Base-by-base conservation (phyloP, 2,113 vertebrate genomes). In the Orientallactaga bullata region DNA sequence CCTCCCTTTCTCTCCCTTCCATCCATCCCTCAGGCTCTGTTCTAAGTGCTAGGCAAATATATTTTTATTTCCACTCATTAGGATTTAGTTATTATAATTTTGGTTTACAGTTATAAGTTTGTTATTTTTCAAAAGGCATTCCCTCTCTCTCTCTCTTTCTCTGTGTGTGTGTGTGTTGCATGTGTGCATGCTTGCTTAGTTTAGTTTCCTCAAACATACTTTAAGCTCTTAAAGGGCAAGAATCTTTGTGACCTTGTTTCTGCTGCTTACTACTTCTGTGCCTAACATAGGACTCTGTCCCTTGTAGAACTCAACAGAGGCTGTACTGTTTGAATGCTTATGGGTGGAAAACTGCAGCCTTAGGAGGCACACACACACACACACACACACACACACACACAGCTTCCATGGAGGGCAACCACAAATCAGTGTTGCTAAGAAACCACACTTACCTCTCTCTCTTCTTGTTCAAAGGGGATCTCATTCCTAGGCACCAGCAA, bases 401-500 rank as follows among this genome's bases (percentile, higher is more conserved):
- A 79, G 58, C 74, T n/a, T 39, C 17, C 4, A 0, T 10, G 10
- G 26, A 66, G 32, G 66, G 47, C 42, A 89, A 28, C 24, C 66
- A 37, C 2, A 32, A 16, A 1, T n/a, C 23, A 11, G 3, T 42
- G 23, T 61, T 90, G 69, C 73, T 71, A 37, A 76, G 35, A 24
- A 6, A 23, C n/a, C 72, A 82, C 51, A 69, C 63, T 86, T 79
- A 73, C 30, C 7, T 39, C 26, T 69, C 30, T 87, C 86, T 94
- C 47, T 88, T 94, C 69, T 89, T 94, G 77, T 68, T 51, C 3
- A 24, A 97, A 99, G 99, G 99, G 83, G 99, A 99, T 86, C 99
- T 99, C 94, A 99, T 98, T 97, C 99, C 99, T 90, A 98, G 99
- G 84, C 99, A 99, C 97, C 99, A 99, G 98, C 99, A 99, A 96